A percentile compares a stretch with the other conserved stretches of the same genome.
Conservation (phyloP, 2,888 invertebrate genomes). For the Rhingia campestris region DNA sequence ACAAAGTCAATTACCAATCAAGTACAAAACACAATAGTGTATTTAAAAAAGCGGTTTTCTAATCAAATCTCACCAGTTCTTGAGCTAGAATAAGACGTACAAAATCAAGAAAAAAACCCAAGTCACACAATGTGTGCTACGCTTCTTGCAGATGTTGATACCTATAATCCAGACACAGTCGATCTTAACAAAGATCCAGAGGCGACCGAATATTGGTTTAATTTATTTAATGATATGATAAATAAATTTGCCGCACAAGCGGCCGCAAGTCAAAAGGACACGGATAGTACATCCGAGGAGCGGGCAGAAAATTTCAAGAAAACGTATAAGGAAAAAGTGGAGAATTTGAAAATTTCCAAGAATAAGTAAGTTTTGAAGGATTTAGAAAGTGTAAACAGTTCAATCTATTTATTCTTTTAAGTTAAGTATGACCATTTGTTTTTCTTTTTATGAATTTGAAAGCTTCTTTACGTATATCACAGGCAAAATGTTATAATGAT, state of each 20-base stretch:
- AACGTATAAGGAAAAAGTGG: conserved; percentile 91
- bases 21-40: conserved; percentile 55
- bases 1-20: conserved; percentile 62
- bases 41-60: conserved; percentile 25
- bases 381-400: background rate
- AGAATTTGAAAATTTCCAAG: conserved; percentile 76
- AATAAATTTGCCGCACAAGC: conserved; percentile 94
- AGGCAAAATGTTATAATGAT: too few relatives aligned
- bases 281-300: conserved; percentile 89
- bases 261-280: conserved; percentile 87
- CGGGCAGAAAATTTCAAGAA: conserved; percentile 92
- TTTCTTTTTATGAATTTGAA: too few relatives aligned
- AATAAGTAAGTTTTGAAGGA: conserved; percentile 67
- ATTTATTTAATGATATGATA: conserved; percentile 93
- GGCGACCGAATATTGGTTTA: conserved; percentile 95
- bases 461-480: too few relatives aligned
- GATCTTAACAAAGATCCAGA: conserved; percentile 93
- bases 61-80: conserved; percentile 10
- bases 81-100: background rate
- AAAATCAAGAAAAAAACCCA: conserved; percentile 79
- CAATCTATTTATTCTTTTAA: too few relatives aligned
- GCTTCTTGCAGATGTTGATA: conserved; percentile 89
- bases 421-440: too few relatives aligned
- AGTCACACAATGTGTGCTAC: conserved; percentile 85
- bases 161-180: conserved; percentile 95